Base-by-base conservation (phyloP, 2,113 vertebrate genomes). In the Lagopus muta region DNA sequence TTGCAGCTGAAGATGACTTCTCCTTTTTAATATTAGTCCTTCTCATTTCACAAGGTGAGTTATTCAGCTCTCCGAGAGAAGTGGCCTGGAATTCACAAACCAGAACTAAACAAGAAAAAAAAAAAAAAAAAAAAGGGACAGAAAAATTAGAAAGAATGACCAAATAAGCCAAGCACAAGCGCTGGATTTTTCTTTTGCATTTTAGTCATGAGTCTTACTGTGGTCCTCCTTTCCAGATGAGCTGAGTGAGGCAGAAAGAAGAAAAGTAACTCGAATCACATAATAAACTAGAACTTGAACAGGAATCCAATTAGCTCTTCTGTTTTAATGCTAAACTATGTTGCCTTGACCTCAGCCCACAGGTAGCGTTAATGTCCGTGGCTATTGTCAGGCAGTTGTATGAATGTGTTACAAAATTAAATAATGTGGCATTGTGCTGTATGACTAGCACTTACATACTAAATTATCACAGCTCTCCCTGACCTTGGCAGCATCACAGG, bases 401-500 rank as follows among this genome's bases (percentile, higher is more conserved):
- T 90, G 91, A 94, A 96, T 88, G 94, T 94, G 92, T 94, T 96
- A 89, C 92, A 87, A 95, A 97, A 97, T 96, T 94, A 97, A 97
- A 94, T 93, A 92, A 95, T 70, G 95, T 96, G 94, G 92, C 93
- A 95, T 95, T 97, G 96, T 96, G 94, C 86, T 86, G 86, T 17
- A 66, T 66, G 93, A 95, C 91, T 95, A 86, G 90, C 93, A 90
- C 94, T 97, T 95, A 93, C 4, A 4, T 90, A 75, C 94, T 97
- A 93, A 97, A 97, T 97, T 96, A 96, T 95, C 95, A 92, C 94
- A 96, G 96, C 93, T 97, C 95, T 97, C 88, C 73, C 93, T 97
- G 96, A 96, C 96, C 96, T 97, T 97, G 96, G 93, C 96, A 96
- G 94, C 96, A 96, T 96, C 94, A 92, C 65, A 96, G 80, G 88